Percentiles rank a stretch among this genome's conserved stretches.
These are phyloP conservation scores for Mystacornis crossleyi DNA, from an alignment of 2,113 vertebrate genomes.

Conservation along the genomic window DNA sequence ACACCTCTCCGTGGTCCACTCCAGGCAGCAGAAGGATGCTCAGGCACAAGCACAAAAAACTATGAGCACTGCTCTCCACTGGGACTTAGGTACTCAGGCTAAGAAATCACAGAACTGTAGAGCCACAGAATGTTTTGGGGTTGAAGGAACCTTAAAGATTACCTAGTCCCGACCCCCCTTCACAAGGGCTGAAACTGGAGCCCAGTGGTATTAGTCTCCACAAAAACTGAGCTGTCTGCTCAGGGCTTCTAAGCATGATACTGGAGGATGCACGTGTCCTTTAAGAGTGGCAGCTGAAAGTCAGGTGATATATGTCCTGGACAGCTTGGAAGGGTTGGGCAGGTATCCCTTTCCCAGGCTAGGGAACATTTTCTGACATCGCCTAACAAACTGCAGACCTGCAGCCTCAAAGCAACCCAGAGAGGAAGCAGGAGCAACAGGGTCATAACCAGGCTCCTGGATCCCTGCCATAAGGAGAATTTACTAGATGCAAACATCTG, in stretches of 20 bases:
- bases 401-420: neutral
- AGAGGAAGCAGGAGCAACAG: neutral
- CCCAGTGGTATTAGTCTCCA: neutral
- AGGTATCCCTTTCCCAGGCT: neutral
- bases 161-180: neutral
- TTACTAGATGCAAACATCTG: neutral
- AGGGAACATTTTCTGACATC: neutral
- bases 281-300: neutral
- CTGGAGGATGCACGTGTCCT: neutral
- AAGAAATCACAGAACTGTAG: neutral
- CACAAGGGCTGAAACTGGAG: neutral
- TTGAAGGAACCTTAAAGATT: neutral
- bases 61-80: neutral
- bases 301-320: neutral
- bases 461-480: neutral
- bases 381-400: neutral
- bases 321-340: neutral
- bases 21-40: neutral
- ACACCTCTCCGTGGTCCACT: fast-evolving
- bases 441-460: neutral
- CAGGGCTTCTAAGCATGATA: neutral
- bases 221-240: neutral
- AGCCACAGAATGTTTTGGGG: neutral
- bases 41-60: neutral
- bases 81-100: neutral